These are phyloP conservation scores for Strigamia crassipes DNA, from an alignment of 2,888 invertebrate genomes.

Conservation along the genomic window DNA sequence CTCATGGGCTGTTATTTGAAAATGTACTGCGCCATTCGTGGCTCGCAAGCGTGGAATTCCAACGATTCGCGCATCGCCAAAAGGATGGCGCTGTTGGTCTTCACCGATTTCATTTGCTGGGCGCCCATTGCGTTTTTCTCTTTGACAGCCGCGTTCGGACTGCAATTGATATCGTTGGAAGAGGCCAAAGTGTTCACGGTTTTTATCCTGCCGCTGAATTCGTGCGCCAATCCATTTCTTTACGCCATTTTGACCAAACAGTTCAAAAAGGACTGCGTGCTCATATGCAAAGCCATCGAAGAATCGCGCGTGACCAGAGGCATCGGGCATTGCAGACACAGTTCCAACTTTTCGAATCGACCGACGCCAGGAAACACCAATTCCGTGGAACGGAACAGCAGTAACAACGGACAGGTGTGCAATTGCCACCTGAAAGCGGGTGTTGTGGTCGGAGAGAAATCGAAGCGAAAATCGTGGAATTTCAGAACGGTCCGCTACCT, in stretches of 20 bases:
- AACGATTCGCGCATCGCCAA: slow-evolving; percentile 96
- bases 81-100: slow-evolving; percentile 93
- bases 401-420: slow-evolving; percentile 62
- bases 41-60: slow-evolving; percentile 91
- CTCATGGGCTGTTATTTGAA: slow-evolving; percentile 94
- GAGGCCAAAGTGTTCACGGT: slow-evolving; percentile 95
- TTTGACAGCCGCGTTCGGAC: slow-evolving; percentile 88
- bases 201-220: slow-evolving; percentile 92
- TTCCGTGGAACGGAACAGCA: slow-evolving; percentile 76
- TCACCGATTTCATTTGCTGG: slow-evolving; percentile 98
- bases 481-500: slow-evolving; percentile 34
- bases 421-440: slow-evolving; percentile 43
- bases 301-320: slow-evolving; percentile 87
- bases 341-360: slow-evolving; percentile 83
- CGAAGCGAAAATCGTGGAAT: slow-evolving; percentile 26
- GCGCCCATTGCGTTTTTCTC: slow-evolving; percentile 96
- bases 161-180: slow-evolving; percentile 87
- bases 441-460: not conserved
- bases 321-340: slow-evolving; percentile 82
- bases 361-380: slow-evolving; percentile 86
- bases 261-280: slow-evolving; percentile 95
- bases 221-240: slow-evolving; percentile 96
- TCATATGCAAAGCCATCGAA: slow-evolving; percentile 94
- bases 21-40: slow-evolving; percentile 97
- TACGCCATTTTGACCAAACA: slow-evolving; percentile 98